Evolutionary conservation across 2,113 vertebrate genomes (phyloP), one percentile per base, ranked within the genome.

Genomic region (Myrmecophaga tridactyla): DNA sequence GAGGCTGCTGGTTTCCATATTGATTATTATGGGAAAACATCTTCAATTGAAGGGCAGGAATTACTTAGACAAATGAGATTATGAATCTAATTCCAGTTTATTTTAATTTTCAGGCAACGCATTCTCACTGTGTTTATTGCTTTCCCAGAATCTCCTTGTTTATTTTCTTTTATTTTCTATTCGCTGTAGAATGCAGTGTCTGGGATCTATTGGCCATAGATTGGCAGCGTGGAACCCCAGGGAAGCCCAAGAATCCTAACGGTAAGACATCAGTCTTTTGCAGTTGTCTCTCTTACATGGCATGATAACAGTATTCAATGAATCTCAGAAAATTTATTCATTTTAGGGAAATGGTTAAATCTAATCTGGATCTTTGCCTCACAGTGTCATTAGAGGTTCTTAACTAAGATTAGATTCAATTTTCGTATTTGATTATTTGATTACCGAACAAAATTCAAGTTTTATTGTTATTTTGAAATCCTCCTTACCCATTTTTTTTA

Each of bases 41-140:
- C 65, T 78, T 70, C 63, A 34, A 6, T 48, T 69, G n/a, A 67
- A 94, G n/a, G 1, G 39, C 87, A 82, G 13, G 27, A 85, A 89
- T 75, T 78, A 34, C n/a, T 93, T 92, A 41, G 20, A 69, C 63
- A 84, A 94, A 69, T 63, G n/a, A 56, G 39, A 84, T 93, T 83
- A 31, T 39, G 39, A 94, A 34, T 8, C 27, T 56, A 69, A 80
- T 83, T 70, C 14, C 25, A 41, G 43, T 75, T 95, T 53, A n/a
- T 53, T 92, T 97, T 72, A 51, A 82, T 51, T 29, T 92, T 36
- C 27, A 86, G 14, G 17, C 21, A 72, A 6, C 62, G 27, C 6
- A 41, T 53, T 94, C 91, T 87, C 1, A 36, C 18, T 76, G 51
- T 58, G 27, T 70, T 23, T 72, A 0, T 76, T 25, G 15, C 84